Evolutionary conservation across 2,888 invertebrate genomes (phyloP).

Genomic region (Corbicula japonica): DNA sequence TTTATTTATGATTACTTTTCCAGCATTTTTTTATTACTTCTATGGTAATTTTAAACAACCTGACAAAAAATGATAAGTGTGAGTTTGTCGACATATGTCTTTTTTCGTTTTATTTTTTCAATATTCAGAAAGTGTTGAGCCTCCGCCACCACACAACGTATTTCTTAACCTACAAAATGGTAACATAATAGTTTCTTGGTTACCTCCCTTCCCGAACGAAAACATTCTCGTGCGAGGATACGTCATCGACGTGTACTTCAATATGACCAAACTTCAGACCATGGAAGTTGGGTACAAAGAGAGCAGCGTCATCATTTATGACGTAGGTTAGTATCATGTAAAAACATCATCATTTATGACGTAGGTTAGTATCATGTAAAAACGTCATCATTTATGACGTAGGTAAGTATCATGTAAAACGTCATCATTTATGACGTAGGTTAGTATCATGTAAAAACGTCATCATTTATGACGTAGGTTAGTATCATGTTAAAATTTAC

Average conservation of each 20-base stretch:
- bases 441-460: background rate
- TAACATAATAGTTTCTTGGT: slow-evolving; percentile 65
- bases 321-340: slow-evolving; percentile 47
- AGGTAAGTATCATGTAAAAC: slow-evolving; percentile 30
- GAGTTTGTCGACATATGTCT: no score
- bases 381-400: slow-evolving; percentile 13
- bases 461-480: background rate
- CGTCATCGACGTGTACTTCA: slow-evolving; percentile 55
- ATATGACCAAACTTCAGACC: slow-evolving; percentile 49
- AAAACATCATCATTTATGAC: background rate
- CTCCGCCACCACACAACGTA: slow-evolving; percentile 66
- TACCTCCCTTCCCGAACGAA: slow-evolving; percentile 65
- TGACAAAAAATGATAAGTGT: background rate
- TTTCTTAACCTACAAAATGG: slow-evolving; percentile 49
- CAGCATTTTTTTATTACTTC: background rate
- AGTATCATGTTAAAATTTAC: no score
- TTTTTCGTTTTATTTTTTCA: no score
- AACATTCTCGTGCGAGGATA: slow-evolving; percentile 65
- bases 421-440: background rate
- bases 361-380: background rate
- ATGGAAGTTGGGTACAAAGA: slow-evolving; percentile 61
- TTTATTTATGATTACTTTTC: background rate
- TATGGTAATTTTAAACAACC: background rate
- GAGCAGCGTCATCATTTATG: slow-evolving; percentile 61
- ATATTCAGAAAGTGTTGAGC: slow-evolving; percentile 61